Percentiles rank a stretch among this genome's conserved stretches.
phyloP scores from a whole-genome alignment of 2,113 vertebrate genomes.

The Peromyscus californicus region DNA sequence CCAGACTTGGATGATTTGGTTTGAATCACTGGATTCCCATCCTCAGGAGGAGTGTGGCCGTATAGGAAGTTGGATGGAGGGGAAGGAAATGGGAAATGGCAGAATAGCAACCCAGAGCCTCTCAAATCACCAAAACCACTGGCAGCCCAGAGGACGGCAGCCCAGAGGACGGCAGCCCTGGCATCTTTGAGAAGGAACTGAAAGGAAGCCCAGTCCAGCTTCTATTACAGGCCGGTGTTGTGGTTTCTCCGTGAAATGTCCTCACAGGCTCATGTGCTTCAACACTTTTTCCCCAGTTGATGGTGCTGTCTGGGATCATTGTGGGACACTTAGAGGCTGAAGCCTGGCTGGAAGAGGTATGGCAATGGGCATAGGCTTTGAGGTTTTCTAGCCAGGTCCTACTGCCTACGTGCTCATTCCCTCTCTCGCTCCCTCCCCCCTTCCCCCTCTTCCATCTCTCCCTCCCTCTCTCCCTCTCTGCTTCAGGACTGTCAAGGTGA shows the following conservation, averaged over 20 bases:
- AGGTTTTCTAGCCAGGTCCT: neutral
- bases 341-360: neutral
- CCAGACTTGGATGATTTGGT: neutral
- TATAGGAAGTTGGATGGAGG: neutral
- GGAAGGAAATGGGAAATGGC: neutral
- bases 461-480: neutral
- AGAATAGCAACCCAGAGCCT: neutral
- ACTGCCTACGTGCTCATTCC: neutral
- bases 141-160: neutral
- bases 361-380: neutral
- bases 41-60: neutral
- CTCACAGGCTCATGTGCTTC: neutral
- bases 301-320: neutral
- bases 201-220: neutral
- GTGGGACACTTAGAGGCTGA: neutral
- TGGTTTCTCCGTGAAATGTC: neutral
- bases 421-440: neutral
- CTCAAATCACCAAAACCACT: neutral
- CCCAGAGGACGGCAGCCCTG: neutral
- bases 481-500: neutral
- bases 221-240: neutral
- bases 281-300: neutral
- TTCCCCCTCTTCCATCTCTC: neutral
- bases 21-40: neutral
- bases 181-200: neutral